Conservation (phyloP, 2,888 invertebrate genomes). For the Drosophila rellima region DNA sequence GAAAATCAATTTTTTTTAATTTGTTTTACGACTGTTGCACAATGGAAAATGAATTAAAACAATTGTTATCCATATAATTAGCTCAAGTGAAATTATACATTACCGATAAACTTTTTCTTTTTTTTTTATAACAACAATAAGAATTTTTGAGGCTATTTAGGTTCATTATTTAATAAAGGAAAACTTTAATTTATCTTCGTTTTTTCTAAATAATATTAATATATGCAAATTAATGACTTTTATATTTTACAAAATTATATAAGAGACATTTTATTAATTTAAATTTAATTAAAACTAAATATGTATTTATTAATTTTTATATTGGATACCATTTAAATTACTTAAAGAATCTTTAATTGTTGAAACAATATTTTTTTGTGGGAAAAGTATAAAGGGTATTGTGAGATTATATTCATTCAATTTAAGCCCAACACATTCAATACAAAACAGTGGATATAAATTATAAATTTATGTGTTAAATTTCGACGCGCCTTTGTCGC, state of each 20-base stretch:
- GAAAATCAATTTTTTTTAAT: not conserved
- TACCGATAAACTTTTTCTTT: too few relatives aligned
- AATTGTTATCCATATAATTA: too few relatives aligned
- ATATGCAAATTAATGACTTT: too few relatives aligned
- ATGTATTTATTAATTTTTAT: not conserved
- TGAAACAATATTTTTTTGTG: not conserved
- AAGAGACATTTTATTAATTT: not conserved
- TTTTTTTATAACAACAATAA: too few relatives aligned
- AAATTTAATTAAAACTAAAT: not conserved
- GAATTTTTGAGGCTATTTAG: too few relatives aligned
- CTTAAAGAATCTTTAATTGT: not conserved
- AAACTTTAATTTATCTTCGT: too few relatives aligned
- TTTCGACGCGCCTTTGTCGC: slow-evolving; percentile 38
- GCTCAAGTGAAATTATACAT: too few relatives aligned
- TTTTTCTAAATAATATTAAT: too few relatives aligned
- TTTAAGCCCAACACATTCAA: slow-evolving; percentile 16
- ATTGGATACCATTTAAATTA: not conserved
- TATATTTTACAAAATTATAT: too few relatives aligned
- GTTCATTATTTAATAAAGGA: too few relatives aligned
- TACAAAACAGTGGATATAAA: slow-evolving; percentile 43
- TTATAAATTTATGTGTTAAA: slow-evolving; percentile 61
- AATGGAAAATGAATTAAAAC: too few relatives aligned
- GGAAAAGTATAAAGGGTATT: not conserved
- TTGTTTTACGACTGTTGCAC: too few relatives aligned
- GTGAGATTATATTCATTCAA: not conserved